Conservation (phyloP, 2,888 invertebrate genomes). For the Eristalinus aeneus region DNA sequence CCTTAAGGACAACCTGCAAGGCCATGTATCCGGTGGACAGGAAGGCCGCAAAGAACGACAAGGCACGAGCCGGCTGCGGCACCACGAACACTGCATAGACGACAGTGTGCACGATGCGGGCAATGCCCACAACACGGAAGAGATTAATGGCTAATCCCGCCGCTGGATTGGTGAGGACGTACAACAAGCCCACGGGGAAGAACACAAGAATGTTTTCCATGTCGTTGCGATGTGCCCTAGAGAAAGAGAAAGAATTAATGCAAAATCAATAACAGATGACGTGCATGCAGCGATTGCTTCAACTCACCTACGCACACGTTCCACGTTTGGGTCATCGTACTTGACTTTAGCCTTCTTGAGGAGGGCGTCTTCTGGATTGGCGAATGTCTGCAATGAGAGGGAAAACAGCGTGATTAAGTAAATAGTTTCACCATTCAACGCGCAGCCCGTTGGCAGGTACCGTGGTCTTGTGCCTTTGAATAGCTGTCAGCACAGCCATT, state of each 20-base stretch:
- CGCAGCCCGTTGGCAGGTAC: slow-evolving; percentile 72
- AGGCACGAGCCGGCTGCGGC: slow-evolving; percentile 82
- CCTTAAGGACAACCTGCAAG: slow-evolving; percentile 74
- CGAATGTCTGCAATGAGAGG: slow-evolving; percentile 79
- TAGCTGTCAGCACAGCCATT: slow-evolving; percentile 79
- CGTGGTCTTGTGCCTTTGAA: slow-evolving; percentile 78
- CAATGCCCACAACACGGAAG: slow-evolving; percentile 82
- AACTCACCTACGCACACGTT: slow-evolving; percentile 78
- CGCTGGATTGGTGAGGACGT: slow-evolving; percentile 81
- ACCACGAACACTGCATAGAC: slow-evolving; percentile 82
- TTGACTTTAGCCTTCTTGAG: slow-evolving; percentile 74
- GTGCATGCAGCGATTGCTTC: neutral
- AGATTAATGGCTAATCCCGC: slow-evolving; percentile 81
- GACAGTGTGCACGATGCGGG: slow-evolving; percentile 82
- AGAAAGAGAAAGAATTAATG: slow-evolving; percentile 47
- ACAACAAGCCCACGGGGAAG: slow-evolving; percentile 81
- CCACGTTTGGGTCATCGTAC: slow-evolving; percentile 80
- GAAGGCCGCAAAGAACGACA: slow-evolving; percentile 81
- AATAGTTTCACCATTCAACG: neutral
- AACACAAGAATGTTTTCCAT: slow-evolving; percentile 84
- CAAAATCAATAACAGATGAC: neutral
- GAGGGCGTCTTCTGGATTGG: slow-evolving; percentile 81
- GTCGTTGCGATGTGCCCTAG: slow-evolving; percentile 84
- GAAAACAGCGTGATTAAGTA: neutral
- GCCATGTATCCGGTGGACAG: slow-evolving; percentile 81